Base-by-base conservation (phyloP, 2,888 invertebrate species). In the Amphipoea oculea region DNA sequence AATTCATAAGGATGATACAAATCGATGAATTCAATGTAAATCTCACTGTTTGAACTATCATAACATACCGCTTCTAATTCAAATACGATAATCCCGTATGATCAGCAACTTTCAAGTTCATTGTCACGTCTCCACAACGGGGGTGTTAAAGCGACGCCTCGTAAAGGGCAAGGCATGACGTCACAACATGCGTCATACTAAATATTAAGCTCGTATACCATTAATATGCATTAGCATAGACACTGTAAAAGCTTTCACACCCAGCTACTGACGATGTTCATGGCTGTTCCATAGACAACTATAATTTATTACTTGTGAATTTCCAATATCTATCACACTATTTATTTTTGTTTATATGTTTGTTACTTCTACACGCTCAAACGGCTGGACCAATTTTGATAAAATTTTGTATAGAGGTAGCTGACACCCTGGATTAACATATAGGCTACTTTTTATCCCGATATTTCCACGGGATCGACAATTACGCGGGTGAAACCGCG, bases 151-250 rank as follows among this genome's bases (percentile, higher is more conserved):
- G 68, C 79, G 83, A 79, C 74, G 77, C 74, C 73, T 80, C 80
- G 80, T 83, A 79, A 86, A 88, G 84, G 84, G 79, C 82, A 78
- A 74, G 78, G 75, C 80, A 79, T 93, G 91, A 92, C 93, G 93
- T 93, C 93, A 93, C 29, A 51, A 73, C 78, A 69, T 89, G 85
- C 89, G 90, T 89, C 89, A 88, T 76, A 81, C 70, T 73, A 67
- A 82, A 87, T 89, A 91, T 86, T 76, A 83, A 80, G 78, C 81
- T 86, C 76, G 63, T 76, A 78, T 82, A 73, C 86, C 90, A 91
- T 93, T 90, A 92, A 92, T 92, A 92, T 92, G 91, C 92, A 93
- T 92, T 91, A 92, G 89, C 83, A 84, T 73, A 80, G 81, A 83
- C 83, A 82, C 74, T 82, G 85, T 82, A 71, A 86, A 90, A 89